phyloP scores from a whole-genome alignment of 2,888 invertebrate genomes.

The Lasioglossum vierecki region DNA sequence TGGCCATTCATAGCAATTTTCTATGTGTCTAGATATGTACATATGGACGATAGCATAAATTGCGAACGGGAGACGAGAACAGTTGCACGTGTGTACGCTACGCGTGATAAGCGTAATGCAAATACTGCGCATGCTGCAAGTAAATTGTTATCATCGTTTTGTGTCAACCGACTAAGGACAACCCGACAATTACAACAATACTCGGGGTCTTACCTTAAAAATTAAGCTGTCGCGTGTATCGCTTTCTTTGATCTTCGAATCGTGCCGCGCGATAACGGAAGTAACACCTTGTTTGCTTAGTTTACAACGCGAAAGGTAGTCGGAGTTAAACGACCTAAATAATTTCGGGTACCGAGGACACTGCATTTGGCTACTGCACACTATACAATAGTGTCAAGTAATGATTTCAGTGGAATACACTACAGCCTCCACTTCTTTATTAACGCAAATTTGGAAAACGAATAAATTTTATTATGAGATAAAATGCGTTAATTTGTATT shows the following conservation, averaged over 20 bases:
- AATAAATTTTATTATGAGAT: not conserved
- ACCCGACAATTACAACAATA: slow-evolving; percentile 36
- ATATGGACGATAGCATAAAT: not conserved
- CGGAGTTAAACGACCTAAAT: slow-evolving; percentile 1
- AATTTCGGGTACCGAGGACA: not conserved
- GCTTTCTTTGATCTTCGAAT: slow-evolving; percentile 6
- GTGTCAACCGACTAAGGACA: slow-evolving; percentile 36
- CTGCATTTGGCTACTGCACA: not conserved
- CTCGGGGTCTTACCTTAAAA: not conserved
- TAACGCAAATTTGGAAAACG: not conserved
- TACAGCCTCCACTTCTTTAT: not conserved
- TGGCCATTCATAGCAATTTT: not conserved
- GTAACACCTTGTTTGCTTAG: not conserved
- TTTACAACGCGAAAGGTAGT: not conserved
- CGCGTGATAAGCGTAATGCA: slow-evolving; percentile 30
- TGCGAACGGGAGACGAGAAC: slow-evolving; percentile 2
- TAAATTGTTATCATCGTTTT: slow-evolving; percentile 44
- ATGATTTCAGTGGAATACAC: not conserved
- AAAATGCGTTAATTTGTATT: not conserved
- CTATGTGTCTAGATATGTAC: not conserved
- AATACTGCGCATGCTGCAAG: slow-evolving; percentile 21
- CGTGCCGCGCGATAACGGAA: slow-evolving; percentile 11
- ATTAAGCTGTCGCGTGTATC: not conserved
- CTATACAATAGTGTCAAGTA: not conserved
- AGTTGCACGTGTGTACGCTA: not conserved